Evolutionary conservation across 2,113 vertebrate species (phyloP), one percentile per base, ranked within the genome.

Genomic region (Archocentrus centrarchus): DNA sequence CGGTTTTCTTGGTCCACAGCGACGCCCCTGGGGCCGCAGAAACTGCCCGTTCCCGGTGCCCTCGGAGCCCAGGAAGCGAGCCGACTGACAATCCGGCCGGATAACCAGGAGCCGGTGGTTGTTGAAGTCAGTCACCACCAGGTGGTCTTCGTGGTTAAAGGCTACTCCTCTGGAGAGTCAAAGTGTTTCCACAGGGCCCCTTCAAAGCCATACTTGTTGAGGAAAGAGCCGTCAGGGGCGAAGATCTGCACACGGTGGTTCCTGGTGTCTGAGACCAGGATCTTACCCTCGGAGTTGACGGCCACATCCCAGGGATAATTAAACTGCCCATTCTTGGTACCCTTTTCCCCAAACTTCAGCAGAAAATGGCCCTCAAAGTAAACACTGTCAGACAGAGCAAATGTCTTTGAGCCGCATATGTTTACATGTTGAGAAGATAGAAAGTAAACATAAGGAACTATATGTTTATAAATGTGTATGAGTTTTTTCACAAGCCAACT

Each of bases 111-210:
- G 97, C 3, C 98, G 97, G 89, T 99, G 98, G 96, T 99, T 99
- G 96, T 99, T 99, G 95, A 99, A 99, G 94, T 99, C 98, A 0
- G 98, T 99, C 92, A 99, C 98, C 37, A 99, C 97, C 89, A 99
- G 92, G 95, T 99, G 98, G 93, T 98, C 98, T 91, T 99, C 98
- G 0, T 99, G 98, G 94, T 98, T 99, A 93, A 99, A 99, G 90
- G 98, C 97, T 91, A 99, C 98, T 0, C 98, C 98, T 86, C 98
- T 94, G 13, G 98, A 20, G 98, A 99, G 94, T 99, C 98, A 92
- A 99, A 99, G 96, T 99, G 98, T 97, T 99, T 99, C 98, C 98
- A 99, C 90, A 99, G 97, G 15, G 98, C 97, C 75, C 98, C 98
- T 93, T 99, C 98, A 2, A 99, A 99, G 93, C 98, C 98, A 0